These are phyloP conservation scores for Troides oblongomaculatus DNA, from an alignment of 2,888 invertebrate species.

Conservation along the genomic window DNA sequence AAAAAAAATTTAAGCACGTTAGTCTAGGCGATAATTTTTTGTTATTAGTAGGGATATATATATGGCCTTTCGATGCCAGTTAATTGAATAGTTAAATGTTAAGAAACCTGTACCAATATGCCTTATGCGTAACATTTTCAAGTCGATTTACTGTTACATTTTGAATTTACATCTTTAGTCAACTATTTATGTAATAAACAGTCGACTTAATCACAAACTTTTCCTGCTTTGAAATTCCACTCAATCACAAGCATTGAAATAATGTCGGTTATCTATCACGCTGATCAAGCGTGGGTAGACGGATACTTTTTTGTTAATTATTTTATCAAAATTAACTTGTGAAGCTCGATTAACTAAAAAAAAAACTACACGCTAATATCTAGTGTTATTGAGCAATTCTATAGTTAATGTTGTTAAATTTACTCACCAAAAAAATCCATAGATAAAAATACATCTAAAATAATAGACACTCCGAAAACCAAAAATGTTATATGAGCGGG, in stretches of 20 bases:
- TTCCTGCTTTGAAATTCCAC: too few species aligned
- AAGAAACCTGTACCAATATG: neutral
- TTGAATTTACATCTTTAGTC: too few species aligned
- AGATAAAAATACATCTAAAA: constrained; percentile 20
- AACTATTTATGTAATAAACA: too few species aligned
- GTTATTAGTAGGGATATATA: too few species aligned
- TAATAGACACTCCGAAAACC: constrained; percentile 29
- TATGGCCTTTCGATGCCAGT: too few species aligned
- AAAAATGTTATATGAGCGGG: constrained; percentile 30
- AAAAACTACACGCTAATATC: neutral
- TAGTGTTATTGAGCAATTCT: constrained; percentile 18
- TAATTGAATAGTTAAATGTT: neutral
- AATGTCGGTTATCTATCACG: too few species aligned
- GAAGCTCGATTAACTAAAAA: neutral
- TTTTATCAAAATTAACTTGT: neutral
- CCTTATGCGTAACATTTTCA: neutral
- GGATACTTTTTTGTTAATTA: too few species aligned
- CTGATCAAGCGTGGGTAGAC: too few species aligned
- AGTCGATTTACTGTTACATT: too few species aligned
- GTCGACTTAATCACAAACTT: too few species aligned
- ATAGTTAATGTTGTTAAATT: constrained; percentile 17
- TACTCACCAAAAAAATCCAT: constrained; percentile 35
- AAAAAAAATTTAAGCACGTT: neutral
- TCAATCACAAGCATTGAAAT: too few species aligned
- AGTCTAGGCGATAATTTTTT: too few species aligned